Evolutionary conservation across 2,113 vertebrate species (phyloP), one percentile per base, ranked within the genome.

Genomic region (Spilogale gracilis): DNA sequence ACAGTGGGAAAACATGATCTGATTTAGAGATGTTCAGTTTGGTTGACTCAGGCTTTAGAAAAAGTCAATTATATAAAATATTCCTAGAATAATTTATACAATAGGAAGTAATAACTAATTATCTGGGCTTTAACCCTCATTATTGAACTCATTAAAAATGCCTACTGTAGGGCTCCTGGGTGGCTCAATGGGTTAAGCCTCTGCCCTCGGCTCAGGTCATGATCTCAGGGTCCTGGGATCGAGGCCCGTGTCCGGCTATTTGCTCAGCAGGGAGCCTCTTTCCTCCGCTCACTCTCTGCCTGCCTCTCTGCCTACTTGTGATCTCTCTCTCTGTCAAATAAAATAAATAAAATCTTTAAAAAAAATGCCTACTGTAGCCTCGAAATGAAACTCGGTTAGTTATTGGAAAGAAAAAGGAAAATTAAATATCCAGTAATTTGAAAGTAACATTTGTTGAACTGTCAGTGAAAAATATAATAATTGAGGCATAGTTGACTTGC

Each of bases 391-490:
- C 18, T 3, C 3, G 30, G 65, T 71, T 89, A 85, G 54, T 96
- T 76, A 45, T 81, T 92, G 92, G 78, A 97, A 88, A 74, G n/a
- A 27, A 94, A 93, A 63, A 61, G 25, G 67, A 92, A 96, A 93
- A 63, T 81, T 83, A 73, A 81, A 71, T 74, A 94, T 30, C 63
- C 18, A 76, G 6, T 69, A 43, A 79, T 92, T 88, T 97, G 45
- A 95, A 95, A 78, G 45, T 89, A 30, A 20, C 9, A 69, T 48
- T 82, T 94, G 52, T 91, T 92, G 87, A 97, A 89, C 82, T 82
- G 25, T 71, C 71, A 20, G 56, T 82, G 27, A 89, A 81, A 89
- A 89, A 71, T 82, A 11, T 48, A 74, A 67, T 92, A 92, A 93
- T 58, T 88, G 92, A 96, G 48, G 54, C 67, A 38, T 38, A 48